Base-by-base conservation (phyloP, 2,888 invertebrate genomes). In the Abscondita cerata region DNA sequence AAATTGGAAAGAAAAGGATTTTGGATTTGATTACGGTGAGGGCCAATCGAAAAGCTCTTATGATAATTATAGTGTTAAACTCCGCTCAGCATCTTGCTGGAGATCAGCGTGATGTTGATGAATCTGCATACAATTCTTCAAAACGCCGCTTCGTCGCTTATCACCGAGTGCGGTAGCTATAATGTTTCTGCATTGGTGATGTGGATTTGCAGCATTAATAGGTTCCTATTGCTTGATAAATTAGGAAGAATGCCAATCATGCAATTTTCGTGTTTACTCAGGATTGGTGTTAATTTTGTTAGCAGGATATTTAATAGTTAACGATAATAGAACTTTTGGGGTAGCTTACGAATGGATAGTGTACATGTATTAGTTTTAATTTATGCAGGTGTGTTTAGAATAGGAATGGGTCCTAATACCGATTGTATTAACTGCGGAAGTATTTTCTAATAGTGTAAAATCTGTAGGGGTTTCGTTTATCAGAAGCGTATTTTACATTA, bases 101-200 rank as follows among this genome's bases (percentile, higher is more conserved):
- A 15, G n/a, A 77, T 80, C 20, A 76, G 74, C 48, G 80, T 80
- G 0, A 76, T 80, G 36, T 40, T 79, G 11, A 80, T 80, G 80
- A 80, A 80, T 52, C 64, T 80, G 6, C 79, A 80, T 60, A 68
- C 73, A 6, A 80, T 80, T 58, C 58, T 80, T 16, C 65, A 69
- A 11, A 73, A 75, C 52, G 78, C 79, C 1, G 75, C 75, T 2
- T 74, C 76, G 1, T 73, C 75, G 50, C n/a, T 73, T 79, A 44
- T 66, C 73, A 16, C 65, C 73, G 6, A 68, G 52, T 71, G 65
- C 66, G 5, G 74, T 77, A 1, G 77, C 77, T 1, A 79, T 80
- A 46, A 62, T 79, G 11, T 79, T 78, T 57, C n/a, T n/a, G 72
- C 78, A 1, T 70, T 72, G 2, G 68, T 77, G 15, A 80, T 80